Evolutionary conservation across 2,888 invertebrate genomes (phyloP), one percentile per base, ranked within the genome.

Genomic region (Cylindroiulus punctatus): DNA sequence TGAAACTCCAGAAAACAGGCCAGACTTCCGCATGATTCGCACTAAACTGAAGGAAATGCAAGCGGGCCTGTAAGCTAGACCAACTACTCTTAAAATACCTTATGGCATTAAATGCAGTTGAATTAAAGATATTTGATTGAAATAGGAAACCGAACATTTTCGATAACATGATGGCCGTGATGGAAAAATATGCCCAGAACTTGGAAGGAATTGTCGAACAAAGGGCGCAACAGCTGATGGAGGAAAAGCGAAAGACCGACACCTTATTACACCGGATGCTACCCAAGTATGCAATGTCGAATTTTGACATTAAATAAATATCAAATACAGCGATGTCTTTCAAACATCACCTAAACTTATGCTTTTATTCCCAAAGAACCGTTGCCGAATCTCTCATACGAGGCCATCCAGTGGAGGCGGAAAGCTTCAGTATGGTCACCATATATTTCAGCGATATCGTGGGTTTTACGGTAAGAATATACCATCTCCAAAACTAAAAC

Each of bases 361-460:
- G 36, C 87, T 81, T 32, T 40, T 32, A 40, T 82, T 42, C 32
- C 76, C 76, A 17, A 52, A 88, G 88, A 84, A 87, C 89, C 17
- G 97, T 98, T n/a, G 97, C 98, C 0, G 97, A 97, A 88, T 97
- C 97, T 90, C 91, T 98, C 88, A 98, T 97, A 91, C 93, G 95
- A 88, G 98, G 98, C 0, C 94, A 96, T 89, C 95, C 95, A 90
- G 97, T 98, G 12, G 94, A 97, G 91, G 97, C 98, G 0, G 98
- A 98, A 91, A 94, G 94, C 90, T 98, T 97, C 91, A 97, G 97
- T 90, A 95, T 94, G 88, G 96, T 98, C 85, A 97, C 97, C 1
- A 97, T 98, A 88, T 98, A 97, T 91, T 98, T 98, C 92, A 97
- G 97, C 90, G 98, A 98, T 90, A 97, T 98, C 88, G 97, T 97